phyloP scores from a whole-genome alignment of 2,888 invertebrate genomes.

The Saturnia pavonia region DNA sequence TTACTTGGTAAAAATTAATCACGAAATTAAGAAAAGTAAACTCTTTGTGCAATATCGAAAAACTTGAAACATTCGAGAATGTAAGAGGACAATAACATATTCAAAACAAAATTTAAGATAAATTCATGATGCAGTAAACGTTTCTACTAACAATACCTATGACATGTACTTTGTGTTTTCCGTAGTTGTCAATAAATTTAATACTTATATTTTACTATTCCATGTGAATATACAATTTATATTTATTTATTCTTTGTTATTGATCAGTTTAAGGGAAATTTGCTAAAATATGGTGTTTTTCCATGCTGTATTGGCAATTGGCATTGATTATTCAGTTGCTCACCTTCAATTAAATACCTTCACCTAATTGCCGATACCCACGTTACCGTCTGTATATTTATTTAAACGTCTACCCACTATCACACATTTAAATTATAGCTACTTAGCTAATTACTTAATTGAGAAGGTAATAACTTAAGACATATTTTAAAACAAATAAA shows the following conservation, averaged over 20 bases:
- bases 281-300: constrained; percentile 6
- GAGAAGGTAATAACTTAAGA: too few relatives aligned
- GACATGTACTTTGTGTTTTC: background rate
- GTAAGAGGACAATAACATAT: too few relatives aligned
- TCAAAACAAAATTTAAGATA: too few relatives aligned
- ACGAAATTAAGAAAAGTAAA: background rate
- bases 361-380: constrained; percentile 48
- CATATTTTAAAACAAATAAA: background rate
- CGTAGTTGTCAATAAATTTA: background rate
- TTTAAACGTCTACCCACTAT: constrained; percentile 36
- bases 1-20: background rate
- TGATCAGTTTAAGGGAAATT: constrained; percentile 1
- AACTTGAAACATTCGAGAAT: too few relatives aligned
- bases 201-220: background rate
- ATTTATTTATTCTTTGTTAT: too few relatives aligned
- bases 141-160: too few relatives aligned
- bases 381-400: constrained; percentile 31
- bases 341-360: constrained; percentile 44
- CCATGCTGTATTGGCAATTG: constrained; percentile 24
- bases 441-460: too few relatives aligned
- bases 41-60: background rate
- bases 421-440: background rate
- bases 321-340: constrained; percentile 22
- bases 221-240: background rate
- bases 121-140: too few relatives aligned